A percentile compares a stretch with the other conserved stretches of the same genome.
Evolutionary conservation across 2,797 vertebrate species (phyloP).

Genomic region (Crocodylus rhombifer): DNA sequence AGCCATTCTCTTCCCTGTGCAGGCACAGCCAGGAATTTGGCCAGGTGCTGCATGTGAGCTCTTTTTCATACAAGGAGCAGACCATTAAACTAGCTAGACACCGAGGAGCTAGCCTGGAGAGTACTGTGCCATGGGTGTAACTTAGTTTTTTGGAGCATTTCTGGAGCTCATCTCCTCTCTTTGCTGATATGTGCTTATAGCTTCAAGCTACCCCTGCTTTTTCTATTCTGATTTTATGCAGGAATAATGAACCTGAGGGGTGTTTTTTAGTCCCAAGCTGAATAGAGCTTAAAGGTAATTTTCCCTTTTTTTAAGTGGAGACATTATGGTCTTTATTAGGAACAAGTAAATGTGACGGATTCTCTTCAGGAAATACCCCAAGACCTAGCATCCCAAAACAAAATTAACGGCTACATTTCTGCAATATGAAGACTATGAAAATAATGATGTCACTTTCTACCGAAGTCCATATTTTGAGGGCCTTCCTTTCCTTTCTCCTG

Average conservation of each 20-base stretch:
- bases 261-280: constrained; percentile 23
- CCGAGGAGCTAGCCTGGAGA: neutral
- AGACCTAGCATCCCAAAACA: too few species aligned
- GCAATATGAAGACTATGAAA: neutral
- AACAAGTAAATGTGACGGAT: constrained; percentile 25
- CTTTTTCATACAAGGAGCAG: neutral
- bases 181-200: neutral
- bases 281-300: constrained; percentile 30
- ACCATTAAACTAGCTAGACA: constrained; percentile 48
- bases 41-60: neutral
- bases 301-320: neutral
- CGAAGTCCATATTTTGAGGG: neutral
- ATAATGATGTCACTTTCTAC: neutral
- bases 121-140: too few species aligned
- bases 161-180: neutral
- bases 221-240: constrained; percentile 8
- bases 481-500: too few species aligned
- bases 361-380: neutral
- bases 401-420: neutral
- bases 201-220: neutral
- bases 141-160: neutral
- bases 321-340: neutral
- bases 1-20: neutral
- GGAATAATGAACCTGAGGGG: neutral
- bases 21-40: neutral